Evolutionary conservation across 2,113 vertebrate genomes (phyloP).

Genomic region (Cephalopterus ornatus): DNA sequence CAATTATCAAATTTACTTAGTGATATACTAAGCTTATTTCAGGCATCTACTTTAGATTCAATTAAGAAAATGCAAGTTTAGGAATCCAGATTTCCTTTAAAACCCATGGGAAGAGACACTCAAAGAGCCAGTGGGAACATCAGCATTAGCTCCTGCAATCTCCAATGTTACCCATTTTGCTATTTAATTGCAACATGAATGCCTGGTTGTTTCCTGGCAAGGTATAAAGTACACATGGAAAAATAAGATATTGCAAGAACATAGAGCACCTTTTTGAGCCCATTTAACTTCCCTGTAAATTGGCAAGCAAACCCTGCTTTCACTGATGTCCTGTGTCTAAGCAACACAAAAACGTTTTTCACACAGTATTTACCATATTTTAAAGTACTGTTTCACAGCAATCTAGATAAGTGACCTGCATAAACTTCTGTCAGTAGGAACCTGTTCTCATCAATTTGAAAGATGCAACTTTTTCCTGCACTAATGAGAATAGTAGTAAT

Average conservation of each 20-base stretch:
- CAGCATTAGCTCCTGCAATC: not conserved
- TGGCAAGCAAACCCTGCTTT: not conserved
- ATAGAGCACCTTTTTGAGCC: slow-evolving; percentile 13
- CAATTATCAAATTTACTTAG: not conserved
- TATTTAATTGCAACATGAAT: slow-evolving; percentile 8
- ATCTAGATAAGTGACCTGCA: not conserved
- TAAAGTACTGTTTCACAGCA: not conserved
- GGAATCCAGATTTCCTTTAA: not conserved
- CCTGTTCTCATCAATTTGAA: not conserved
- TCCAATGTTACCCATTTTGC: not conserved
- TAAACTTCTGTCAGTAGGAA: not conserved
- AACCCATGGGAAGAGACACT: not conserved
- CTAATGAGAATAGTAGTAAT: not conserved
- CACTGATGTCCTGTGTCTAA: not conserved
- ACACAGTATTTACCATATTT: not conserved
- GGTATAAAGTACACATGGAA: slow-evolving; percentile 23
- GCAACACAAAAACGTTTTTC: not conserved
- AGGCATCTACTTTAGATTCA: not conserved
- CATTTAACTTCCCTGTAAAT: not conserved
- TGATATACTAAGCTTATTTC: not conserved
- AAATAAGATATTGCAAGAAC: slow-evolving; percentile 17
- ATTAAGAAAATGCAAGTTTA: not conserved
- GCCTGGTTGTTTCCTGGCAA: slow-evolving; percentile 18
- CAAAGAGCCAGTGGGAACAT: not conserved
- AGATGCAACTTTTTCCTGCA: not conserved